phyloP scores from a whole-genome alignment of 2,888 invertebrate species.

The Zygothrica quintamaculata region DNA sequence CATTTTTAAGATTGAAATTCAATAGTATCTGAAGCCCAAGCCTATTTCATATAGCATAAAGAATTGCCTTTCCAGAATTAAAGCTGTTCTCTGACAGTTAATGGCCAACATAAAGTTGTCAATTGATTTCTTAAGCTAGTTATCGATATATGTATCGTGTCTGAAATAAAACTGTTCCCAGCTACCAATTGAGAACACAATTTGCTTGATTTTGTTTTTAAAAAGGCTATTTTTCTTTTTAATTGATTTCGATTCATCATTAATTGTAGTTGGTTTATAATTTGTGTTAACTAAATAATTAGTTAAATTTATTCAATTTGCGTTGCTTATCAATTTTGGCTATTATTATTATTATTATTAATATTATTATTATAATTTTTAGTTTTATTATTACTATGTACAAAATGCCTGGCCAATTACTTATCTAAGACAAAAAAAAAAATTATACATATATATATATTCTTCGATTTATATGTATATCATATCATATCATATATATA shows the following conservation, averaged over 20 bases:
- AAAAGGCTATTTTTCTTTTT: constrained; percentile 64
- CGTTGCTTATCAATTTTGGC: constrained; percentile 66
- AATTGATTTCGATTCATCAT: constrained; percentile 76
- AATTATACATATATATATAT: constrained; percentile 10
- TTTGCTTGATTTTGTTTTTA: constrained; percentile 49
- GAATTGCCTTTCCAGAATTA: too few relatives aligned
- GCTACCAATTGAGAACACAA: constrained; percentile 46
- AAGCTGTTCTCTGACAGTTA: too few relatives aligned
- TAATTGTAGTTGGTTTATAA: constrained; percentile 79
- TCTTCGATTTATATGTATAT: constrained; percentile 9
- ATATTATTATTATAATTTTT: too few relatives aligned
- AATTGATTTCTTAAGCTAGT: too few relatives aligned
- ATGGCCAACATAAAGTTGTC: too few relatives aligned
- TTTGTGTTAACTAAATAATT: constrained; percentile 80
- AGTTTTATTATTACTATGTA: constrained; percentile 68
- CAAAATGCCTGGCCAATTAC: constrained; percentile 71
- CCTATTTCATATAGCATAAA: too few relatives aligned
- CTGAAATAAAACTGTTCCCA: too few relatives aligned
- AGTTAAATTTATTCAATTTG: constrained; percentile 53
- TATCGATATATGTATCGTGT: too few relatives aligned
- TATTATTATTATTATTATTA: too few relatives aligned
- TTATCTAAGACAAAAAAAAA: constrained; percentile 18
- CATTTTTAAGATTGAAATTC: too few relatives aligned
- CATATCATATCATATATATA: too few relatives aligned
- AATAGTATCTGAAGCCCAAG: too few relatives aligned